These are phyloP conservation scores for Trichonephila clavata DNA, from an alignment of 1,140 invertebrate species.

Conservation along the genomic window DNA sequence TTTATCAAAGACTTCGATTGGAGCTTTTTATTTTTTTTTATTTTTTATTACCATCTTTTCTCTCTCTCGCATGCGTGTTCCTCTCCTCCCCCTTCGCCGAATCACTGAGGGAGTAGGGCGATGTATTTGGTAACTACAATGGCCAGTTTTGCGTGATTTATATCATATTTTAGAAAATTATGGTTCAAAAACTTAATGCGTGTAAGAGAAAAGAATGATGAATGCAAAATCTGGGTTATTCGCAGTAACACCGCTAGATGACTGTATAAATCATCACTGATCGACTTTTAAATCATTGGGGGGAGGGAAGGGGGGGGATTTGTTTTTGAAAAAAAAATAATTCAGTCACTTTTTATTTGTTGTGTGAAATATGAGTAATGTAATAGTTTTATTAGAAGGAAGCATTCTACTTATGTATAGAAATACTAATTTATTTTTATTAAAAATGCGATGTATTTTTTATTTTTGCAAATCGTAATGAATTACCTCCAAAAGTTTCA, in stretches of 20 bases:
- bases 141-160: conserved; percentile 36
- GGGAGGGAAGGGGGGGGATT: not conserved
- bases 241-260: not conserved
- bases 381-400: not conserved
- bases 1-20: not conserved
- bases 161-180: conserved; percentile 28
- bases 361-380: not conserved
- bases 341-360: not conserved
- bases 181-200: not conserved
- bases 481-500: too few species aligned
- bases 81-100: too few species aligned
- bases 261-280: not conserved
- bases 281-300: not conserved
- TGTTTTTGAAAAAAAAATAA: not conserved
- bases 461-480: too few species aligned
- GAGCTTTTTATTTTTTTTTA: not conserved
- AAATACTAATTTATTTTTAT: too few species aligned
- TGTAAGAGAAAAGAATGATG: not conserved
- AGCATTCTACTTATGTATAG: too few species aligned
- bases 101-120: too few species aligned
- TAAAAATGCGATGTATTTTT: too few species aligned
- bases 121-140: not conserved
- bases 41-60: not conserved
- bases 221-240: not conserved
- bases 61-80: too few species aligned